A percentile compares a stretch with the other conserved stretches of the same genome.
Conservation (phyloP, 2,888 invertebrate species). For the Epirrhoe tristata region DNA sequence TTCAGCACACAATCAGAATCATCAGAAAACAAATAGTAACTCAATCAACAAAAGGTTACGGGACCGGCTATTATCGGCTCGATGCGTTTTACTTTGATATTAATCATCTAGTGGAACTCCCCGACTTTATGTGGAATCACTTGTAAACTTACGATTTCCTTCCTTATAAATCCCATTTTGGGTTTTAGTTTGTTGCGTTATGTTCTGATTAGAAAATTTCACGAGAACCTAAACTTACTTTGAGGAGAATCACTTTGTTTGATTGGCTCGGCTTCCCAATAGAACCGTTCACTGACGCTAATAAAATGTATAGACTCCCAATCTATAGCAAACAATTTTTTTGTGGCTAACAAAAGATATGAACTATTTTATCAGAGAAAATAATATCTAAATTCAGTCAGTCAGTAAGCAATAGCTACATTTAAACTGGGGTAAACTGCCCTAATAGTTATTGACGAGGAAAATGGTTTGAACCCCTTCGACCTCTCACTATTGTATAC, state of each 20-base stretch:
- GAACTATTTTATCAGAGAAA: not conserved
- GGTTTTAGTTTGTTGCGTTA: not conserved
- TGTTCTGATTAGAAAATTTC: no score
- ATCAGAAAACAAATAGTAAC: conserved; percentile 2
- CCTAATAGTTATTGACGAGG: conserved; percentile 42
- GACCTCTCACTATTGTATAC: conserved; percentile 17
- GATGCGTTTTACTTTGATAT: conserved; percentile 15
- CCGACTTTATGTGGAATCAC: not conserved
- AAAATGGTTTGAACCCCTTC: conserved; percentile 34
- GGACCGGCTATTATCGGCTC: conserved; percentile 28
- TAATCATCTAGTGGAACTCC: not conserved
- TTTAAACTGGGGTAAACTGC: conserved; percentile 48
- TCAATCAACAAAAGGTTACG: conserved; percentile 19
- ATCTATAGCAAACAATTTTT: no score
- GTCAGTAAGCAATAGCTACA: not conserved
- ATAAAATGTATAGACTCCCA: no score
- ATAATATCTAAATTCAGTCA: not conserved
- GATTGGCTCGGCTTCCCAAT: no score
- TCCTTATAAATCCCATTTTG: not conserved
- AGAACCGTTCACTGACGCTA: no score
- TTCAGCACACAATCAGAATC: not conserved
- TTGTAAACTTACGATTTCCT: not conserved
- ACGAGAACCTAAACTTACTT: no score
- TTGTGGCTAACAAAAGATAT: no score
- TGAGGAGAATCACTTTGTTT: no score